Percentiles rank a stretch among this genome's conserved stretches.
These are phyloP conservation scores for Aporrectodea caliginosa DNA, from an alignment of 1,140 invertebrate species.

Conservation along the genomic window DNA sequence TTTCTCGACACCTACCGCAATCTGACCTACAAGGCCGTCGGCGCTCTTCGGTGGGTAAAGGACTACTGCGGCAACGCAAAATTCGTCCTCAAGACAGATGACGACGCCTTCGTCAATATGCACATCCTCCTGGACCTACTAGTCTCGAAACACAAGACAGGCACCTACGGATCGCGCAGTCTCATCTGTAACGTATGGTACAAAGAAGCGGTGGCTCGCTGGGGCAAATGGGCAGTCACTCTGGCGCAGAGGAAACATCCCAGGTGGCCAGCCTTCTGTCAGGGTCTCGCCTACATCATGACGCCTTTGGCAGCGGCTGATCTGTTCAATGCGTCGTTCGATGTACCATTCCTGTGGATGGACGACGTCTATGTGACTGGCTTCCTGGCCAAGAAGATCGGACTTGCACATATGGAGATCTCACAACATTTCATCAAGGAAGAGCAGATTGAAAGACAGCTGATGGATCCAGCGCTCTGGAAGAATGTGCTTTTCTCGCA, in stretches of 20 bases:
- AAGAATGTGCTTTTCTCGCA: too few species aligned
- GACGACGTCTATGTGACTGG: slow-evolving; percentile 60
- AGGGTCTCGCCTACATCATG: slow-evolving; percentile 37
- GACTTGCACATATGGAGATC: slow-evolving; percentile 34
- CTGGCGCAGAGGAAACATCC: slow-evolving; percentile 48
- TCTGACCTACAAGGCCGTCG: slow-evolving; percentile 62
- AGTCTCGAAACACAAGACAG: slow-evolving; percentile 35
- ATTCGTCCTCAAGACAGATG: slow-evolving; percentile 83
- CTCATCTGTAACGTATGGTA: slow-evolving; percentile 46
- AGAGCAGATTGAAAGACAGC: too few species aligned
- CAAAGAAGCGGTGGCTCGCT: too few species aligned
- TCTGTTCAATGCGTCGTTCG: slow-evolving; percentile 44
- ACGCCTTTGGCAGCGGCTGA: slow-evolving; percentile 35
- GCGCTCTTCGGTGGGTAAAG: slow-evolving; percentile 75
- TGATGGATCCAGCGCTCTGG: too few species aligned
- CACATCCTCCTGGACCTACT: slow-evolving; percentile 47
- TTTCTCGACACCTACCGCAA: slow-evolving; percentile 43
- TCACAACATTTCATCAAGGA: too few species aligned
- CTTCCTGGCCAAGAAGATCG: slow-evolving; percentile 41
- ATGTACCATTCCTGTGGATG: slow-evolving; percentile 58
- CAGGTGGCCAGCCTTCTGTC: slow-evolving; percentile 52
- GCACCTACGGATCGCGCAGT: slow-evolving; percentile 25
- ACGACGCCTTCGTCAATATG: slow-evolving; percentile 80
- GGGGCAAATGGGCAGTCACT: slow-evolving; percentile 55
- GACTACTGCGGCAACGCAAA: slow-evolving; percentile 64